A percentile compares a stretch with the other conserved stretches of the same genome.
Evolutionary conservation across 1,140 invertebrate genomes (phyloP).

Genomic region (Steinernema feltiae): DNA sequence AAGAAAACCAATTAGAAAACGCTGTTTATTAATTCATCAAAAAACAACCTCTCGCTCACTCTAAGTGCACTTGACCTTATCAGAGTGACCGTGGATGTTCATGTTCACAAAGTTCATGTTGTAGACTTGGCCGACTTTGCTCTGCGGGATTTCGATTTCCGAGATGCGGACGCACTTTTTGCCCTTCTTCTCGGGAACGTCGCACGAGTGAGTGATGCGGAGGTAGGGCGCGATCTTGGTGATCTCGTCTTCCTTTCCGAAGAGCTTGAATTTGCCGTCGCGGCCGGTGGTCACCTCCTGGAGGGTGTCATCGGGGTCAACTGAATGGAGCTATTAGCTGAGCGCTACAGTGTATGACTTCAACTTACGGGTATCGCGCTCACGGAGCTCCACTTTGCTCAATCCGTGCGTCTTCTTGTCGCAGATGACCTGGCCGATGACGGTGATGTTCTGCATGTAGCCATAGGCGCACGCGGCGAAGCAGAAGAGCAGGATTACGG

Average conservation of each 20-base stretch:
- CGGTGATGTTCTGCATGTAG: neutral
- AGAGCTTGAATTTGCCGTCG: constrained; percentile 40
- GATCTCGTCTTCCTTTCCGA: constrained; percentile 45
- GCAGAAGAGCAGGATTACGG: neutral
- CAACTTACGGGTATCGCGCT: neutral
- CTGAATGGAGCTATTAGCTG: too few species aligned
- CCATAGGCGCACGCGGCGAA: neutral
- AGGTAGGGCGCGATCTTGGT: constrained; percentile 44
- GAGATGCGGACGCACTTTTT: constrained; percentile 43
- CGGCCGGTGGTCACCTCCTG: constrained; percentile 34
- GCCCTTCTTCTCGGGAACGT: constrained; percentile 30
- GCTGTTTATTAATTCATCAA: too few species aligned
- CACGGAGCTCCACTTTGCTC: neutral
- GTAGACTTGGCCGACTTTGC: constrained; percentile 37
- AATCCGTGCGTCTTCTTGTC: neutral
- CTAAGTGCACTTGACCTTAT: neutral
- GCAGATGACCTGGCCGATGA: neutral
- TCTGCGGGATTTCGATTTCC: constrained; percentile 46
- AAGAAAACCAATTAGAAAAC: too few species aligned
- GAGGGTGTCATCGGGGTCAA: constrained; percentile 47
- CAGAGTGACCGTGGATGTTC: constrained; percentile 29
- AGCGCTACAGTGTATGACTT: too few species aligned
- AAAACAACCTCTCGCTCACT: too few species aligned
- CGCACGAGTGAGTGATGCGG: constrained; percentile 45
- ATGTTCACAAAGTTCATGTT: constrained; percentile 55